phyloP scores from a whole-genome alignment of 1,140 invertebrate genomes.

The Zaprionus taronus region DNA sequence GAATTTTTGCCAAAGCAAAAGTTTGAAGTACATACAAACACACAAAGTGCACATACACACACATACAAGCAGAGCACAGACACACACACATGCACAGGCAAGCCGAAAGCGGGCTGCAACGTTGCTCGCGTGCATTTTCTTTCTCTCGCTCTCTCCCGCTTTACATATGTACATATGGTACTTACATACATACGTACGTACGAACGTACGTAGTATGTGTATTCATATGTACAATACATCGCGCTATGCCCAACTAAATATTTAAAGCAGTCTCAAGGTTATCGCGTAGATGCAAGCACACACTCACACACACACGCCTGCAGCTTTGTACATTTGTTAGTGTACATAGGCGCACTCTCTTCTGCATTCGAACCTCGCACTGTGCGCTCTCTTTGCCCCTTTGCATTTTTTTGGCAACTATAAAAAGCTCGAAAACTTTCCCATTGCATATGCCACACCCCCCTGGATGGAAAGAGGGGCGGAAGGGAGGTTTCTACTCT shows the following conservation, averaged over 20 bases:
- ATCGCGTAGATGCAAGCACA: conserved; percentile 46
- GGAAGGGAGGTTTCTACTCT: not conserved
- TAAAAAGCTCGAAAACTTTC: conserved; percentile 50
- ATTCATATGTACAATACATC: conserved; percentile 3
- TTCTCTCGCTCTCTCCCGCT: not conserved
- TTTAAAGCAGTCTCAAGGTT: conserved; percentile 72
- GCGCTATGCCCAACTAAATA: conserved; percentile 60
- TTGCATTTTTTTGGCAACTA: conserved; percentile 32
- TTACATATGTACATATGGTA: not conserved
- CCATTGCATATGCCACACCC: conserved; percentile 31
- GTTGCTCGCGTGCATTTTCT: conserved; percentile 26
- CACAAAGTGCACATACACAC: conserved; percentile 13
- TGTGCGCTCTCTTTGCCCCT: conserved; percentile 3
- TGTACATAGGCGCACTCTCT: conserved; percentile 16
- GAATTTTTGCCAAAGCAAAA: conserved; percentile 57
- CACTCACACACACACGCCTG: conserved; percentile 9
- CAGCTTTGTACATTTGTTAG: conserved; percentile 1
- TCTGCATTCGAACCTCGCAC: not conserved
- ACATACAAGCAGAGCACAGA: not conserved
- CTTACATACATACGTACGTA: not conserved
- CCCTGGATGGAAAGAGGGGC: no score
- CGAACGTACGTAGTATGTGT: not conserved
- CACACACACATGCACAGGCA: not conserved
- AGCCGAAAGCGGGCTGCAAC: conserved; percentile 26
- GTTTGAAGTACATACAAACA: conserved; percentile 53